Conservation (phyloP, 2,888 invertebrate species). For the Cheilosia pagana region DNA sequence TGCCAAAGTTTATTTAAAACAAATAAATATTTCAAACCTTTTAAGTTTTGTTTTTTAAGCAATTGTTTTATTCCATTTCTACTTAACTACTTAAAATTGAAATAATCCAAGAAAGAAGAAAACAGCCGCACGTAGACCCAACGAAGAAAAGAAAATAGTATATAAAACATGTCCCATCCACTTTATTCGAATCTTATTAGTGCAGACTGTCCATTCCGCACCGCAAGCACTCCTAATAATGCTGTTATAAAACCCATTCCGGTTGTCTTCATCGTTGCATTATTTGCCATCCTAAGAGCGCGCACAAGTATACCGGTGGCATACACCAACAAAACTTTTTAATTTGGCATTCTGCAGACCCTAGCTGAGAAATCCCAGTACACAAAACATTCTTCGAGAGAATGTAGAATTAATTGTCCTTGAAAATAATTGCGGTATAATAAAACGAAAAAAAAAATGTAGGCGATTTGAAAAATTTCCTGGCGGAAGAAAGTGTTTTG, state of each 20-base stretch:
- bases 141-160: neutral
- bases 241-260: neutral
- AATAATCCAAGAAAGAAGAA: too few relatives aligned
- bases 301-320: neutral
- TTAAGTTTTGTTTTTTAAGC: too few relatives aligned
- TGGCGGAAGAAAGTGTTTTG: neutral
- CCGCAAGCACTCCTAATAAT: neutral
- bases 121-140: too few relatives aligned
- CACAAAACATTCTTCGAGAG: constrained; percentile 3
- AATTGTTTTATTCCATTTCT: too few relatives aligned
- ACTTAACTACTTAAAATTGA: too few relatives aligned
- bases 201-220: neutral
- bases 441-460: neutral
- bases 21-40: too few relatives aligned
- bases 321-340: neutral
- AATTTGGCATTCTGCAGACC: neutral
- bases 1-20: too few relatives aligned
- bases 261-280: neutral
- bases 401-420: constrained; percentile 25
- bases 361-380: neutral
- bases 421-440: constrained; percentile 30
- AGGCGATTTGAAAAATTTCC: neutral
- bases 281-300: neutral
- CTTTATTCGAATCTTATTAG: neutral
- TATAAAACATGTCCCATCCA: neutral